Base-by-base conservation (phyloP, 1,140 invertebrate species). In the Sarcophaga bullata region DNA sequence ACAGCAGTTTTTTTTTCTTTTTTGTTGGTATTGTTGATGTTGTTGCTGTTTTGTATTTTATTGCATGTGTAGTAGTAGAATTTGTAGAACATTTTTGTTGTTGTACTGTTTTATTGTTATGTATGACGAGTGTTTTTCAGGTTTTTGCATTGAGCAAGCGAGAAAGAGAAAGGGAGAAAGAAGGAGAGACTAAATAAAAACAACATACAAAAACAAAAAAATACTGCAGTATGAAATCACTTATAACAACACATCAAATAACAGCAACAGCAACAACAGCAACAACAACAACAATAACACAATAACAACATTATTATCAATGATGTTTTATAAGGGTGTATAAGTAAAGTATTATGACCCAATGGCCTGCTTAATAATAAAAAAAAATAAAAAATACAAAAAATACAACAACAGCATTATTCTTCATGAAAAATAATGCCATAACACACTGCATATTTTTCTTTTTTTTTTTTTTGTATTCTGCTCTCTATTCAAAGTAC, bases 141-240 rank as follows among this genome's bases (percentile, higher is more conserved):
- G 54, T n/a, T 58, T 58, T 68, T 50, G 17, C 17, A 37, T 37
- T 37, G 25, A 37, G 25, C 25, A 37, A 37, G 25, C 25, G 25
- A 37, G 25, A 37, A 37, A 37, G 25, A 37, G 4, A 1, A 4
- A 37, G 25, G 4, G 25, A 37, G 25, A 37, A 4, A 37, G 25
- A 37, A 4, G 4, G 25, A 37, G 25, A 37, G 25, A 37, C 25
- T 37, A 76, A 46, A 58, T 58, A 58, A 13, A 37, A 37, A 37
- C 25, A 37, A 37, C 25, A 37, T 37, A 37, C n/a, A 37, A 37
- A 37, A 13, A 68, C 17, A 68, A 68, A 68, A 78, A 78, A 78
- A 78, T 82, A 72, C 81, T 72, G 81, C 81, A 82, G 81, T 82
- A 82, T 82, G 81, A 82, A 82, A 82, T 82, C 81, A 82, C 68